Evolutionary conservation across 2,888 invertebrate genomes (phyloP), one percentile per base, ranked within the genome.

Genomic region (Cryptocheilus praepositus): DNA sequence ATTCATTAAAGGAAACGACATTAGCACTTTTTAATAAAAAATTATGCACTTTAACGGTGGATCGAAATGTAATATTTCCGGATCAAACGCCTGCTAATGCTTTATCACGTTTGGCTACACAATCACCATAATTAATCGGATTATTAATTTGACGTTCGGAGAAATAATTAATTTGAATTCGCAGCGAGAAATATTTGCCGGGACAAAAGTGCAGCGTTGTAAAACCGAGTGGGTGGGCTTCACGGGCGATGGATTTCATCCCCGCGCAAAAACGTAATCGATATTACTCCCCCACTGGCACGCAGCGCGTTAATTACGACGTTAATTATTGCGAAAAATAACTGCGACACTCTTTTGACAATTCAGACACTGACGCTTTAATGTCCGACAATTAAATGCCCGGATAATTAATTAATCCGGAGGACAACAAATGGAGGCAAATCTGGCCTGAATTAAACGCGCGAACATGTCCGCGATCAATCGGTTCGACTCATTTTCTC

Each of bases 121-220:
- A 43, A 56, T 67, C 45, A 36, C 56, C 36, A 66, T 60, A 67
- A 74, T 60, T 75, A 75, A 74, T 74, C 74, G 66, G 75, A 71
- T 72, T 75, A 72, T 75, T 69, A 66, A 67, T 70, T 71, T 61
- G 74, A 75, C 72, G 68, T 75, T 70, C 62, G 68, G 66, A 68
- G 74, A 74, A 74, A 74, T 74, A 67, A 73, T 74, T 74, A 70
- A 66, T 66, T 64, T 65, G 74, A 62, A 58, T 58, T 71, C 60
- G 61, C 49, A 16, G 53, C 36, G 74, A 59, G 65, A 68, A 74
- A 69, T 71, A 74, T 75, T 75, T 68, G 69, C 71, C 71, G 59
- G 58, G n/a, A 45, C 60, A 69, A 68, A 71, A 74, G 60, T 64
- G 66, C 55, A 11, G 61, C 53, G 61, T 45, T 19, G 52, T n/a